phyloP scores from a whole-genome alignment of 2,113 vertebrate species.

The Psephotus haematonotus region DNA sequence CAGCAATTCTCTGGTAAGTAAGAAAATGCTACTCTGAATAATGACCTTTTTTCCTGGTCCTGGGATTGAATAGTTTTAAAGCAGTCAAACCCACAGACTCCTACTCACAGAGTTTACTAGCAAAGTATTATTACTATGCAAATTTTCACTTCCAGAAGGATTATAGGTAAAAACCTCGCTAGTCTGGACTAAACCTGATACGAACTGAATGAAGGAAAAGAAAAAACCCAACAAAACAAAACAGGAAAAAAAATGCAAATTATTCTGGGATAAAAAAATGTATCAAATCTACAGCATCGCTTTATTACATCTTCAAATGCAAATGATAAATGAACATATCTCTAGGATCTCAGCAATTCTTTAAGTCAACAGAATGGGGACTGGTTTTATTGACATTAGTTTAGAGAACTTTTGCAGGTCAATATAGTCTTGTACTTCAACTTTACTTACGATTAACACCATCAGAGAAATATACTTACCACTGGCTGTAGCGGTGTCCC shows the following conservation, averaged over 20 bases:
- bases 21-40: background rate
- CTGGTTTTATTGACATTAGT: background rate
- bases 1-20: background rate
- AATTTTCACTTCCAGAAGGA: background rate
- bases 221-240: background rate
- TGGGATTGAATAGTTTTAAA: background rate
- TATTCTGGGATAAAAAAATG: background rate
- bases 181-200: background rate
- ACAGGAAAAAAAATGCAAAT: background rate
- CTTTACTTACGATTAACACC: background rate
- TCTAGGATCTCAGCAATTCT: background rate
- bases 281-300: background rate
- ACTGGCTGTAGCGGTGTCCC: constrained; percentile 93
- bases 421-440: background rate
- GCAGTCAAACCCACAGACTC: background rate
- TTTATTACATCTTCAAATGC: background rate
- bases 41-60: background rate
- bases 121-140: background rate
- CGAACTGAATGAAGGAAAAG: background rate
- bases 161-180: background rate
- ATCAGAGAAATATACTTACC: constrained; percentile 78
- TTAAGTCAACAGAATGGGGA: background rate
- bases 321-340: background rate
- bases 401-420: background rate
- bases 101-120: background rate